Evolutionary conservation across 1,140 invertebrate species (phyloP), one percentile per base, ranked within the genome.

Genomic region (Euborellia annulipes): DNA sequence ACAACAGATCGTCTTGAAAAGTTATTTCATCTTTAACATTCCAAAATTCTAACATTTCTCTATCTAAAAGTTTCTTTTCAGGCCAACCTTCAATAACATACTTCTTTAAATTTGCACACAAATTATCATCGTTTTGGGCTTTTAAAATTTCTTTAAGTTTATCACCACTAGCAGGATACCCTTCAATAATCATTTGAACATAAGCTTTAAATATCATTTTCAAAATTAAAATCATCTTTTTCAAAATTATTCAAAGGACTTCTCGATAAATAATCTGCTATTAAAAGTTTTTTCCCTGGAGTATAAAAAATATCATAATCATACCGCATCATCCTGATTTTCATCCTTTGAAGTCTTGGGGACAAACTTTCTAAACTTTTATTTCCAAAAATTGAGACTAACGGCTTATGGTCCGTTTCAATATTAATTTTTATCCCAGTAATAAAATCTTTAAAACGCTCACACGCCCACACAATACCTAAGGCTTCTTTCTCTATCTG

Each of bases 401-500:
- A 49, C 1, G 63, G 61, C 46, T 62, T 59, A 44, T 71, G 66
- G 50, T 72, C 67, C 3, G 62, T 67, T 48, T 63, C 54, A 2
- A 70, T 58, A 6, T 40, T 58, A 27, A 71, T 60, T 20, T 59
- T 45, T 42, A 48, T 60, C n/a, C n/a, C n/a, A n/a, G n/a, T n/a
- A n/a, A n/a, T n/a, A 52, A 61, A 70, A 21, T 57, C 52, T 37
- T 54, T 39, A 49, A 66, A 67, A 41, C 60, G 55, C 41, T 62
- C 50, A 17, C 64, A 58, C 0, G 57, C 65, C 49, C 59, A 64
- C 0, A 64, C 53, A n/a, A 73, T 59, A 0, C 65, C 68, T 14
- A 73, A 45, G 34, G 61, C 58, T 54, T 73, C 70, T 50, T 67
- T 67, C 47, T 68, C 65, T 27, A 66, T 63, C 48, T 64, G 62